Conservation (phyloP, 35 echinoderm and acorn worm genomes). For the Amphiura filiformis region DNA sequence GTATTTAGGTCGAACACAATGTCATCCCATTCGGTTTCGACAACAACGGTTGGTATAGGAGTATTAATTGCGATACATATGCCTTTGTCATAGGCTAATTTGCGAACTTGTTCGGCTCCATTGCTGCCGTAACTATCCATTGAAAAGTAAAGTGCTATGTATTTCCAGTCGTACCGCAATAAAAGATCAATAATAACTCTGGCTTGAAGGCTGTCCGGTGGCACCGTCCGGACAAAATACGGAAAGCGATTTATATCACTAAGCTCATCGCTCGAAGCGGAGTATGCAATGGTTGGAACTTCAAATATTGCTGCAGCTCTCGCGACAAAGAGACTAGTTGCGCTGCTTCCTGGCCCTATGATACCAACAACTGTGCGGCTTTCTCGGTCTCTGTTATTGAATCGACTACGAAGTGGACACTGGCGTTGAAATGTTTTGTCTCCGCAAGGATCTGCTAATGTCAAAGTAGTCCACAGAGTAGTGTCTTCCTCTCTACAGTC, state of each 20-base stretch:
- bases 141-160: constrained; percentile 19
- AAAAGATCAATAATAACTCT: constrained; percentile 42
- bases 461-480: neutral
- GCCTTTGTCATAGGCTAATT: neutral
- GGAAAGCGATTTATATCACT: constrained; percentile 33
- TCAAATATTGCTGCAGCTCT: neutral
- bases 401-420: neutral
- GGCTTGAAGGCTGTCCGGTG: constrained; percentile 32
- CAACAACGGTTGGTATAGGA: neutral
- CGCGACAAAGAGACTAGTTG: neutral
- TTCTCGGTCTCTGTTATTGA: neutral
- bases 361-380: neutral
- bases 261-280: constrained; percentile 24
- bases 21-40: neutral
- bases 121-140: constrained; percentile 21
- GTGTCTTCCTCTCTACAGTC: constrained; percentile 17
- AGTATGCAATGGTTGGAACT: constrained; percentile 30
- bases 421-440: neutral
- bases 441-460: neutral
- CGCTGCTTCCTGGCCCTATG: neutral
- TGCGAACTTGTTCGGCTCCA: constrained; percentile 9
- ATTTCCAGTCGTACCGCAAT: constrained; percentile 31
- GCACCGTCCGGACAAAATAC: constrained; percentile 40
- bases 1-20: constrained; percentile 12
- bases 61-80: constrained; percentile 27